Percentiles rank a stretch among this genome's conserved stretches.
Evolutionary conservation across 2,888 invertebrate species (phyloP).

Genomic region (Amphipoea oculea): DNA sequence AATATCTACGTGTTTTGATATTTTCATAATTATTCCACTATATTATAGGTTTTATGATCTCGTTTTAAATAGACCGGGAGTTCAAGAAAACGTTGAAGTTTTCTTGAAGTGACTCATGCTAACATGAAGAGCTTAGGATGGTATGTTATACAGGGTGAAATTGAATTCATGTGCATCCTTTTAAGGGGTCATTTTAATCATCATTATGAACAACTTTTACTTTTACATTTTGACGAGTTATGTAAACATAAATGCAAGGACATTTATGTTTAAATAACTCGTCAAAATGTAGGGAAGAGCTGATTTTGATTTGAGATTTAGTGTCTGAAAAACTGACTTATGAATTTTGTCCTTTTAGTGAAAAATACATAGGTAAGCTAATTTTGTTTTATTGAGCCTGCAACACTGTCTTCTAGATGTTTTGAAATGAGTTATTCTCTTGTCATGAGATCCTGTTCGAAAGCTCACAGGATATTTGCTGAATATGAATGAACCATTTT

Average conservation of each 20-base stretch:
- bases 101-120: constrained; percentile 1
- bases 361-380: too few relatives aligned
- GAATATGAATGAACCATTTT: background rate
- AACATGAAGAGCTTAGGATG: background rate
- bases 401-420: too few relatives aligned
- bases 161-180: too few relatives aligned
- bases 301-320: too few relatives aligned
- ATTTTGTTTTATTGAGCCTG: background rate
- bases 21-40: constrained; percentile 48
- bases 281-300: too few relatives aligned
- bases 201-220: too few relatives aligned
- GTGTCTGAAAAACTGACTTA: background rate
- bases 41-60: constrained; percentile 45
- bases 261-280: too few relatives aligned
- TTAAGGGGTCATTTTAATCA: too few relatives aligned
- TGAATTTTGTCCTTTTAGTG: too few relatives aligned
- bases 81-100: background rate
- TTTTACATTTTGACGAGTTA: too few relatives aligned
- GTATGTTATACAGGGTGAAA: background rate
- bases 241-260: too few relatives aligned
- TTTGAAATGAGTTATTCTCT: too few relatives aligned
- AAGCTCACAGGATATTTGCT: background rate
- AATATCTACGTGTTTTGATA: constrained; percentile 48
- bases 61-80: constrained; percentile 5
- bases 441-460: background rate